Percentiles rank a stretch among this genome's conserved stretches.
phyloP scores from a whole-genome alignment of 2,888 invertebrate genomes.

The Eudasyphora cyanicolor region DNA sequence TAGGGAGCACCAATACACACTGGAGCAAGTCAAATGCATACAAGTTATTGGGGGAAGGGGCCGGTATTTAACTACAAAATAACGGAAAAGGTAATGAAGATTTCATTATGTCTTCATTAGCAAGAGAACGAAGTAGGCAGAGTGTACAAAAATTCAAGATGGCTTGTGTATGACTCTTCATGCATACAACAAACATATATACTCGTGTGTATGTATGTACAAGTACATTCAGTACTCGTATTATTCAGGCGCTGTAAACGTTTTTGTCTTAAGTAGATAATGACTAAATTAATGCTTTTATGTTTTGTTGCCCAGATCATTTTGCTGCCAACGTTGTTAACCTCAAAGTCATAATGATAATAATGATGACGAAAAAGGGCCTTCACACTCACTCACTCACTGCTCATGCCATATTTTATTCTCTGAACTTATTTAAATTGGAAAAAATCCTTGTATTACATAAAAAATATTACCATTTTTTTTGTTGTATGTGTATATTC shows the following conservation, averaged over 20 bases:
- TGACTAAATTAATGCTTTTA: conserved; percentile 80
- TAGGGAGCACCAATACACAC: background rate
- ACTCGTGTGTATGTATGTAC: conserved; percentile 50
- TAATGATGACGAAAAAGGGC: background rate
- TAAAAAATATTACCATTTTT: background rate
- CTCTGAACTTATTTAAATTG: background rate
- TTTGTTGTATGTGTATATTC: too few species aligned
- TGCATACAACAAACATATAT: background rate
- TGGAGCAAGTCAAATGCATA: too few species aligned
- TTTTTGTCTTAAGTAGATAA: conserved; percentile 79
- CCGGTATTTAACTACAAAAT: background rate
- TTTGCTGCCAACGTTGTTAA: background rate
- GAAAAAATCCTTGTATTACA: background rate
- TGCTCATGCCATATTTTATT: background rate
- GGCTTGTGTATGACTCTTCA: background rate
- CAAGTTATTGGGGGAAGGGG: background rate
- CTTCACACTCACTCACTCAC: background rate
- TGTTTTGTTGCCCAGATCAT: conserved; percentile 74
- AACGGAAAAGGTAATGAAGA: background rate
- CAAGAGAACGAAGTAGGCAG: background rate
- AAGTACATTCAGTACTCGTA: too few species aligned
- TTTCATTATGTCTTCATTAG: background rate
- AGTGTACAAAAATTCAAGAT: conserved; percentile 11
- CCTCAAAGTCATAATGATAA: background rate
- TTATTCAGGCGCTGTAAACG: conserved; percentile 59